Evolutionary conservation across 2,888 invertebrate species (phyloP), one percentile per base, ranked within the genome.

Genomic region (Temnothorax ravouxi): DNA sequence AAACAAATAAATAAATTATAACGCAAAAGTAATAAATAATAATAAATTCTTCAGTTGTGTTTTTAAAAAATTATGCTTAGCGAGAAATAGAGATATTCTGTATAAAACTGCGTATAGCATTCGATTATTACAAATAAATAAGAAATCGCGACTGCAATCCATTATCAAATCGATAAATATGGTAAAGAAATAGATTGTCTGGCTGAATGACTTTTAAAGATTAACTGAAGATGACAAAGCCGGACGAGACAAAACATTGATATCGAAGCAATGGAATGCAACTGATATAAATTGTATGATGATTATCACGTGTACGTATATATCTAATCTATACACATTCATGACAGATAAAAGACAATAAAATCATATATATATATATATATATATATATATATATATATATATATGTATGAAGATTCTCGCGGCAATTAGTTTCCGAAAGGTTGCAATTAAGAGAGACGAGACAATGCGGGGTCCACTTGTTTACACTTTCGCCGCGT

Each of bases 251-350:
- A 21, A 67, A 44, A 61, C n/a, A 50, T 47, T 34, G 21, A 66
- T 0, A 11, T 15, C 29, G 4, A 64, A 50, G 21, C 13, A 18
- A 34, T 50, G 6, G 1, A 62, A 50, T 76, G 34, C 15, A 50
- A 29, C 59, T 47, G 61, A 44, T 74, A 44, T 47, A 34, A 41
- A 41, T 41, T 41, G 41, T 8, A 3, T 29, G 29, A 29, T 2
- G 41, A 41, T 41, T 41, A 41, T 41, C 41, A 9, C 41, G 9
- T 41, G 41, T 41, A 41, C 41, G 41, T 41, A 44, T 41, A 44
- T 64, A 50, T 54, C 52, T 71, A 71, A 71, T 71, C 25, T 74
- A 74, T n/a, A n/a, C n/a, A n/a, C 44, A 34, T 50, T 44, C 21
- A 6, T 0, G 50, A 71, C 6, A 54, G 50, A 77, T 44, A 77